Percentiles rank a stretch among this genome's conserved stretches.
These are phyloP conservation scores for Perizoma affinitatum DNA, from an alignment of 2,888 invertebrate species.

Conservation along the genomic window DNA sequence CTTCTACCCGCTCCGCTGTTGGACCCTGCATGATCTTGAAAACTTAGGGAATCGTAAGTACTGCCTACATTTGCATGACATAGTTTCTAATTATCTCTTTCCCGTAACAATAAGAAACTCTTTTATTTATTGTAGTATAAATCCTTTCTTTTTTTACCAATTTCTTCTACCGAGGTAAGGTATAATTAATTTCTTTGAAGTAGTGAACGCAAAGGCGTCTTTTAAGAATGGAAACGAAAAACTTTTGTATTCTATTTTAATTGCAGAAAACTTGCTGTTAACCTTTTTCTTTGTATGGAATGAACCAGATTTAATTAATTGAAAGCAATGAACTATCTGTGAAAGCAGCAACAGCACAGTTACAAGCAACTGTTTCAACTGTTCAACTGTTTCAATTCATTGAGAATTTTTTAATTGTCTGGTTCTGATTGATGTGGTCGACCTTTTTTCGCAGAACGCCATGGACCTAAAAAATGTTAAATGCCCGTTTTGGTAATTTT, in stretches of 20 bases:
- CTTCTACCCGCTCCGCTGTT: conserved; percentile 60
- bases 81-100: conserved; percentile 13
- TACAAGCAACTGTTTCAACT: too few species aligned
- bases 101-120: conserved; percentile 8
- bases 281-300: not conserved
- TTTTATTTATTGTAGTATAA: conserved; percentile 32
- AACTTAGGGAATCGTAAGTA: conserved; percentile 82
- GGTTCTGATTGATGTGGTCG: too few species aligned
- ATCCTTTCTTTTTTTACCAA: conserved; percentile 36
- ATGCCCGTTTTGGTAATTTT: too few species aligned
- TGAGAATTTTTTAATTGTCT: too few species aligned
- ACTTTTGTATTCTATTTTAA: conserved; percentile 34
- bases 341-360: too few species aligned
- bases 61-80: conserved; percentile 55
- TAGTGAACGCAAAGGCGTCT: conserved; percentile 34
- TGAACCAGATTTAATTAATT: not conserved
- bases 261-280: conserved; percentile 19
- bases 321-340: too few species aligned
- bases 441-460: too few species aligned
- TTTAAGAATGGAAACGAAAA: conserved; percentile 35
- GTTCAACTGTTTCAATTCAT: too few species aligned
- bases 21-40: conserved; percentile 80
- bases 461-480: too few species aligned
- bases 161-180: conserved; percentile 43
- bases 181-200: conserved; percentile 40